Base-by-base conservation (phyloP, 2,797 vertebrate species). In the Discoglossus pictus region DNA sequence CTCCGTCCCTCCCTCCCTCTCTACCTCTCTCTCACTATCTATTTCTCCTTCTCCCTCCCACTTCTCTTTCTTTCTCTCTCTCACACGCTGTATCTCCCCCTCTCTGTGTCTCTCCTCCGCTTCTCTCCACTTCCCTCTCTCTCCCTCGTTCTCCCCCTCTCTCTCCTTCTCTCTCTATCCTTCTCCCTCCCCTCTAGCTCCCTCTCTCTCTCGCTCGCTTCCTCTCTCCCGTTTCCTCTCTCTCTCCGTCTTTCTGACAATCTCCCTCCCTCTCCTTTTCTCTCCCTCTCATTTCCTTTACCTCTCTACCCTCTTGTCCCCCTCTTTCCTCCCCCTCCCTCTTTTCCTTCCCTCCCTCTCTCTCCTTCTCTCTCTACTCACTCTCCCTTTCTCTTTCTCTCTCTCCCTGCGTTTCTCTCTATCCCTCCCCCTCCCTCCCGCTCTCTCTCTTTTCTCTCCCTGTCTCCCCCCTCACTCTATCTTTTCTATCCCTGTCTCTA, bases 1-100 rank as follows among this genome's bases (percentile, higher is more conserved):
- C 61, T 24, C 43, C 72, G n/a, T 52, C 60, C 38, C 61, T 54
- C 21, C 54, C 55, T 63, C 65, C 51, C 75, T 25, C 46, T 61
- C 25, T 1, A 44, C 3, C 9, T 2, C 44, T 8, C 46, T n/a
- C 12, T 16, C 7, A 8, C 3, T 24, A 4, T 39, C 10, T 6
- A 4, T 7, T 44, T 15, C 13, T 2, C 7, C 10, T 5, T 16
- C 46, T 9, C 13, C 70, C 12, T 61, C 44, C 31, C 20, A 48
- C 60, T 54, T 60, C 69, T 34, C 52, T 16, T 47, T 48, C 18
- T 6, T 35, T 20, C 25, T 24, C 23, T 21, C 16, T 23, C 31
- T 13, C n/a, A n/a, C n/a, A n/a, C n/a, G n/a, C n/a, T n/a, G n/a
- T n/a, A n/a, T n/a, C 20, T 25, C 58, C 36, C 17, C 18, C 25